A percentile compares a stretch with the other conserved stretches of the same genome.
These are phyloP conservation scores for Psylliodes chrysocephalus DNA, from an alignment of 2,888 invertebrate genomes.

Conservation along the genomic window DNA sequence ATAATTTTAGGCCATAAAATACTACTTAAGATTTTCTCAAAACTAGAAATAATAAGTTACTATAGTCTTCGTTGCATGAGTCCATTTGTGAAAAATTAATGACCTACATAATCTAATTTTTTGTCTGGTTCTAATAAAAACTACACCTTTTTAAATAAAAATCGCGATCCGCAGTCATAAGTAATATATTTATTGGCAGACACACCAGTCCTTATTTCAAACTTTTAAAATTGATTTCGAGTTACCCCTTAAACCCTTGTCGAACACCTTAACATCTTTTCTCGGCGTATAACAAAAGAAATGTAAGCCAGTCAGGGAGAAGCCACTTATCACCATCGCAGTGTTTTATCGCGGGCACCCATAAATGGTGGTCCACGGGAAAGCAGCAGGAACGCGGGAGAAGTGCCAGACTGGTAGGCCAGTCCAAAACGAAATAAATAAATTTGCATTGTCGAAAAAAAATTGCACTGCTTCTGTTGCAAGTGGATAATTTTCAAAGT, in stretches of 20 bases:
- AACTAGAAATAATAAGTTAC: no score
- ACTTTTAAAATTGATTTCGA: slow-evolving; percentile 22
- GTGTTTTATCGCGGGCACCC: slow-evolving; percentile 23
- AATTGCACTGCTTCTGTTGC: no score
- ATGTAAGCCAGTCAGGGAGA: slow-evolving; percentile 48
- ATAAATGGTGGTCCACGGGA: slow-evolving; percentile 10
- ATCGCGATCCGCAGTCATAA: no score
- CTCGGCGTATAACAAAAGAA: slow-evolving; percentile 34
- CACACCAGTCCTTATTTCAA: not conserved
- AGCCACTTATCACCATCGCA: slow-evolving; percentile 57
- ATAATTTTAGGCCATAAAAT: no score
- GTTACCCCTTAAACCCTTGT: slow-evolving; percentile 22
- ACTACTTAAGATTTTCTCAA: no score
- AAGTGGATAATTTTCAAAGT: no score
- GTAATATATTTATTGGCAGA: no score
- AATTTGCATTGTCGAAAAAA: not conserved
- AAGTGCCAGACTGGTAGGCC: not conserved
- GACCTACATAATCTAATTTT: no score
- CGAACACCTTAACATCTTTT: slow-evolving; percentile 22
- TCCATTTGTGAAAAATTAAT: no score
- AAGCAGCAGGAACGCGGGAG: not conserved
- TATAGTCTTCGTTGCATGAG: no score
- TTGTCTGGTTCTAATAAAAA: no score
- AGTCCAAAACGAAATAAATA: not conserved
- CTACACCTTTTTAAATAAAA: no score